A percentile compares a stretch with the other conserved stretches of the same genome.
phyloP scores from a whole-genome alignment of 2,113 vertebrate genomes.

The Sinocyclocheilus maitianheensis region DNA sequence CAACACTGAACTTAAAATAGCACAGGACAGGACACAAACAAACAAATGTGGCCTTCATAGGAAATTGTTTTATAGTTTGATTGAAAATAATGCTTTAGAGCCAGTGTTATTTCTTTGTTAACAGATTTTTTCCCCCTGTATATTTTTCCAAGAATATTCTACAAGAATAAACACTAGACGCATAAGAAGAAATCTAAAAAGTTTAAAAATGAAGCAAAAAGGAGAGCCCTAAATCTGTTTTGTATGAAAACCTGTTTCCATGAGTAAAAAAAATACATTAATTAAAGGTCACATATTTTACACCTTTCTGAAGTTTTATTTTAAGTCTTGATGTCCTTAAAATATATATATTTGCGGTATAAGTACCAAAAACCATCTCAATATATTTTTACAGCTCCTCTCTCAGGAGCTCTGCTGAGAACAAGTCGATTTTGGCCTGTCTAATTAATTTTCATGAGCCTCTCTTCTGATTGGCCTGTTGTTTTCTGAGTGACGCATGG shows the following conservation, averaged over 20 bases:
- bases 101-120: too few species aligned
- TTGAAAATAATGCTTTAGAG: not conserved
- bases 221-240: not conserved
- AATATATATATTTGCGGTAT: too few species aligned
- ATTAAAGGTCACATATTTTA: too few species aligned
- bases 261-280: not conserved
- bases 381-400: too few species aligned
- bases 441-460: too few species aligned
- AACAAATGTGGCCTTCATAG: not conserved
- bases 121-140: not conserved
- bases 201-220: not conserved
- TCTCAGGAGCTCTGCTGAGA: too few species aligned
- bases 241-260: not conserved
- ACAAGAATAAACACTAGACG: not conserved
- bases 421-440: too few species aligned
- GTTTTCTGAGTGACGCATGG: too few species aligned
- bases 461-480: too few species aligned
- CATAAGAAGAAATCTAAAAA: not conserved
- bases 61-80: slow-evolving; percentile 11
- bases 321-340: too few species aligned
- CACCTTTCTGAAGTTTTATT: too few species aligned
- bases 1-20: slow-evolving; percentile 20
- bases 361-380: too few species aligned
- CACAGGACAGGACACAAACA: not conserved
- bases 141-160: not conserved